Evolutionary conservation across 2,113 vertebrate species (phyloP).

Genomic region (Choloepus hoffmanni): DNA sequence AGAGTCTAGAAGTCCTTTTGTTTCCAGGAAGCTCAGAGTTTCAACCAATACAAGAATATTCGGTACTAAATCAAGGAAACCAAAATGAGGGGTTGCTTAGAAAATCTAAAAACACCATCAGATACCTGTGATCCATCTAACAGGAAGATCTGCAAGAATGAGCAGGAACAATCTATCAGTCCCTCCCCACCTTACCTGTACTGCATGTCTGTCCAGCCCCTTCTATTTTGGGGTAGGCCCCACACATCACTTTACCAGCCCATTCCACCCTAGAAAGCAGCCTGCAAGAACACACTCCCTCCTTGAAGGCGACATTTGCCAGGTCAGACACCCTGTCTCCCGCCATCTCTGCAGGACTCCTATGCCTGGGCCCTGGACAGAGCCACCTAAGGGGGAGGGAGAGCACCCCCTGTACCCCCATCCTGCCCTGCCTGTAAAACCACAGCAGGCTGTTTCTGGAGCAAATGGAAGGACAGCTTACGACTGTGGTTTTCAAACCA

Average conservation of each 20-base stretch:
- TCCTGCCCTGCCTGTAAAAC: background rate
- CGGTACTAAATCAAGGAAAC: background rate
- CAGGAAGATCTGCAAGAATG: background rate
- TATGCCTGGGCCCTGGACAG: background rate
- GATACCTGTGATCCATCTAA: background rate
- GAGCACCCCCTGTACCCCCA: background rate
- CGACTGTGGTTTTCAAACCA: background rate
- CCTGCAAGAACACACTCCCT: background rate
- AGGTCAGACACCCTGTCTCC: background rate
- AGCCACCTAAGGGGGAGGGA: background rate
- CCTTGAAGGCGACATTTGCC: background rate
- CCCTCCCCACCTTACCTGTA: background rate
- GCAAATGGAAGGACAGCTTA: background rate
- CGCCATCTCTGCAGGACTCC: background rate
- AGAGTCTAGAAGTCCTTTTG: background rate
- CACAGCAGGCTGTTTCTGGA: too few species aligned
- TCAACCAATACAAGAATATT: background rate
- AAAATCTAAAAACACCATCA: constrained; percentile 15
- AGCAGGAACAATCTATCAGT: background rate
- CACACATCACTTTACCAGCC: background rate
- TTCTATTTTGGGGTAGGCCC: background rate
- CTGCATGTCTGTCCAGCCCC: background rate
- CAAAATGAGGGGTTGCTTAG: constrained; percentile 19
- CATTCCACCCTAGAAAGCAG: background rate
- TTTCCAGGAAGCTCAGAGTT: background rate